Evolutionary conservation across 2,113 vertebrate species (phyloP), one percentile per base, ranked within the genome.

Genomic region (Accipiter cooperii): DNA sequence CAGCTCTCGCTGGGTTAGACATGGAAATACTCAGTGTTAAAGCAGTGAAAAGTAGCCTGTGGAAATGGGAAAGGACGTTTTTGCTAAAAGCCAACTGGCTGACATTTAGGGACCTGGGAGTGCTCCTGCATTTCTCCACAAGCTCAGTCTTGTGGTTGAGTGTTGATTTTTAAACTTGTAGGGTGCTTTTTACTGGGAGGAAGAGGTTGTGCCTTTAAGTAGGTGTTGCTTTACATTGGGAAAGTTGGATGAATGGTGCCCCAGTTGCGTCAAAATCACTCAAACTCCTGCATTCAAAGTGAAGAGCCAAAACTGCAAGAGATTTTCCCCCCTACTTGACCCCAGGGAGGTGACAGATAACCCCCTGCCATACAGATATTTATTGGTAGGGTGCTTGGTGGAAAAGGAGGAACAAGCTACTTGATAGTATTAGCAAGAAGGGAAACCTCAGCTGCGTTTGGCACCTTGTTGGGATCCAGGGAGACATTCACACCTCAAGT

Each of bases 391-490:
- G 51, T 51, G n/a, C 52, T 55, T 12, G 8, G 18, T 0, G 1
- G 42, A 75, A 47, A 24, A 82, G 77, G 69, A 61, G 46, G 33
- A 93, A 6, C 47, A 64, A 64, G n/a, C n/a, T 82, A 7, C 60
- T 61, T 3, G 1, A 55, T 26, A 49, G 25, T 15, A 6, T 77
- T 44, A 80, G 31, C 17, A 63, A 66, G 38, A 36, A 88, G 40
- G 28, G 40, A 75, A 52, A 34, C 12, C 17, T 57, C 46, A 49
- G 63, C 1, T 2, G 20, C 4, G 0, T 3, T 42, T 1, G 0
- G 7, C 64, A 64, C 44, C 81, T 70, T 54, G 17, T 34, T 81
- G 65, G 21, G 38, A 40, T 25, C 19, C 65, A 29, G 29, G 33
- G 46, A 42, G 21, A 44, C 0, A 0, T 75, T 83, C 9, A 5